Evolutionary conservation across 2,113 vertebrate genomes (phyloP).

Genomic region (Brienomyrus longianalis): DNA sequence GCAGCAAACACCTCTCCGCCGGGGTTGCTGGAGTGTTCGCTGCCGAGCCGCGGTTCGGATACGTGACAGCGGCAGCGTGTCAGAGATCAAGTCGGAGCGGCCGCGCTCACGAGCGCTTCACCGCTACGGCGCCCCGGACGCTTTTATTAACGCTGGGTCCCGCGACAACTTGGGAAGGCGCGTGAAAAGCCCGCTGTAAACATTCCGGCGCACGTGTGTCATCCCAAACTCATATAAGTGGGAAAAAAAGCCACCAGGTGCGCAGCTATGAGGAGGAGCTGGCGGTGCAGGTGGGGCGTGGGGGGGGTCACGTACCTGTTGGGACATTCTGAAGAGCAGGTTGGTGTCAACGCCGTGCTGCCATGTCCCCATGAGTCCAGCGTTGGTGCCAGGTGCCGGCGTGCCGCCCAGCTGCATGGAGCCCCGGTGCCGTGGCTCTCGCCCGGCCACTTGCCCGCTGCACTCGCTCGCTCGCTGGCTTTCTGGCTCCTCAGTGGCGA

Average conservation of each 20-base stretch:
- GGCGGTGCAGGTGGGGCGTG: too few species aligned
- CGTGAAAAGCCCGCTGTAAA: background rate
- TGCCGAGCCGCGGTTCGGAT: background rate
- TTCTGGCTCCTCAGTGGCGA: conserved; percentile 20
- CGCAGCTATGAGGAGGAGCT: background rate
- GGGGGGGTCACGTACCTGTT: conserved; percentile 80
- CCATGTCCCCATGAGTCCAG: conserved; percentile 99
- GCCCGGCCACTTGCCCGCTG: conserved; percentile 35
- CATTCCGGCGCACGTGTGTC: background rate
- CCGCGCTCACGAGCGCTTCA: background rate
- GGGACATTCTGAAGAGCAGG: conserved; percentile 99
- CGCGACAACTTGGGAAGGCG: background rate
- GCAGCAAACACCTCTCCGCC: background rate
- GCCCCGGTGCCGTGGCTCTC: conserved; percentile 78
- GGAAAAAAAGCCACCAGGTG: background rate
- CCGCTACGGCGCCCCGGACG: too few species aligned
- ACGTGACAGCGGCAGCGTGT: background rate
- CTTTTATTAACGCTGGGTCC: too few species aligned
- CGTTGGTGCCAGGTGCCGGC: conserved; percentile 82
- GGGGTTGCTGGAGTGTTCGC: background rate
- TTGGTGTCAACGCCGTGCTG: conserved; percentile 94
- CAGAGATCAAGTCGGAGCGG: background rate
- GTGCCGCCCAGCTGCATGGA: conserved; percentile 99
- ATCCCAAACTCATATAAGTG: background rate
- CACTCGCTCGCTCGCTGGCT: conserved; percentile 62